Base-by-base conservation (phyloP, 1,140 invertebrate species). In the Aphelinus atriplicis region DNA sequence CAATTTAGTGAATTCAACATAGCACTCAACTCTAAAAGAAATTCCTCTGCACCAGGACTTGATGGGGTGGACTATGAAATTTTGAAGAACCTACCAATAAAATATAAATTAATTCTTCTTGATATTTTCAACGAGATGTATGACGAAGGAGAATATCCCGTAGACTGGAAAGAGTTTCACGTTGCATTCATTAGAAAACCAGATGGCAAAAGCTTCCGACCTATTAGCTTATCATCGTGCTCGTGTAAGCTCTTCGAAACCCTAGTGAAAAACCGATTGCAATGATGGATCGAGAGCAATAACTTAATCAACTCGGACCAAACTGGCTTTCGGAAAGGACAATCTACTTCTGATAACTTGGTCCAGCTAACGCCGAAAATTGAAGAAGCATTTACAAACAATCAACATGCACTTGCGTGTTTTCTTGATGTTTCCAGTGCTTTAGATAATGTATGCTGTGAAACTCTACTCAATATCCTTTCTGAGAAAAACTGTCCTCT, bases 381-480 rank as follows among this genome's bases (percentile, higher is more conserved):
- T 2, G 56, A 62, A 46, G 3, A 55, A 3, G 63, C 62, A 56
- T 63, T 67, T 57, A 57, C 45, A 7, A 42, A 63, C 0, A 9
- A n/a, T 2, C 55, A 51, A 47, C 58, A 69, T 55, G 47, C 61
- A 26, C 60, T 55, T 4, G 62, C 9, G 4, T 61, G 65, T n/a
- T 75, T 73, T 48, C 7, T 79, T 2, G 76, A 79, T 55, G 67
- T 79, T n/a, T 53, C 66, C 43, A 67, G 64, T 45, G 78, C 78
- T 0, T 77, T 65, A 53, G 73, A 79, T 48, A 73, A 77, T 57
- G 63, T 77, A 3, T 56, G 71, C 46, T 60, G 60, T 5, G 61
- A 75, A 1, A 61, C 66, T 3, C 58, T 80, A 1, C 26, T 71
- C 1, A 69, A 66, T 60, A 71, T 26, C n/a, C n/a, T 71, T 1